phyloP scores from a whole-genome alignment of 2,888 invertebrate genomes.

The Luffia ferchaultella region DNA sequence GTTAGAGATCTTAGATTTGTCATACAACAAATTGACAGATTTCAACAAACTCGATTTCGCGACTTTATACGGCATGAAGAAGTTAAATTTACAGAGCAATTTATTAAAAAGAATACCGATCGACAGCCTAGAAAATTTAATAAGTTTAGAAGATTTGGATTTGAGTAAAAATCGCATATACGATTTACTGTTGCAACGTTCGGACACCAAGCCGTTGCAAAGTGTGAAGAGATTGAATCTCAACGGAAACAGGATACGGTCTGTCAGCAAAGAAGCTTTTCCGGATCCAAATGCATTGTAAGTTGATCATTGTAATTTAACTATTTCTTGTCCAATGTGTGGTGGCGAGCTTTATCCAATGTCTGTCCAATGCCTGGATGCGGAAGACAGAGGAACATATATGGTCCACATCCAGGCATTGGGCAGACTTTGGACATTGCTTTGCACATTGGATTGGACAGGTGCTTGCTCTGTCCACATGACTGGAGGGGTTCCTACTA shows the following conservation, averaged over 20 bases:
- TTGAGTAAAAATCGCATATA: constrained; percentile 54
- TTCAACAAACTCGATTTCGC: constrained; percentile 48
- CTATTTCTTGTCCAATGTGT: too few relatives aligned
- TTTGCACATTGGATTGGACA: too few relatives aligned
- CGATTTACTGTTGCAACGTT: constrained; percentile 36
- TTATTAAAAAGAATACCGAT: constrained; percentile 41
- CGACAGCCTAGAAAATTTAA: constrained; percentile 40
- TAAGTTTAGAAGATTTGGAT: constrained; percentile 46
- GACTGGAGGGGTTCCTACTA: too few relatives aligned
- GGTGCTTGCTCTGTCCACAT: too few relatives aligned
- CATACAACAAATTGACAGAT: constrained; percentile 50
- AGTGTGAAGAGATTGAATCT: constrained; percentile 49
- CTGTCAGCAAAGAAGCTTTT: constrained; percentile 47
- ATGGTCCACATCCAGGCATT: too few relatives aligned
- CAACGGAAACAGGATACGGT: constrained; percentile 52
- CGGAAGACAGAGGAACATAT: too few relatives aligned
- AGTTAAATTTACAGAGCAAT: constrained; percentile 56
- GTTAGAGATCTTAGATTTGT: constrained; percentile 58
- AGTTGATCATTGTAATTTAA: too few relatives aligned
- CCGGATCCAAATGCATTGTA: constrained; percentile 43
- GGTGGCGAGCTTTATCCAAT: too few relatives aligned
- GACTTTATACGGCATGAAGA: constrained; percentile 27
- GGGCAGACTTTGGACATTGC: too few relatives aligned
- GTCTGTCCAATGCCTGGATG: too few relatives aligned
- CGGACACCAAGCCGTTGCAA: constrained; percentile 27